Evolutionary conservation across 2,888 invertebrate species (phyloP).

Genomic region (Nymphalis c-album): DNA sequence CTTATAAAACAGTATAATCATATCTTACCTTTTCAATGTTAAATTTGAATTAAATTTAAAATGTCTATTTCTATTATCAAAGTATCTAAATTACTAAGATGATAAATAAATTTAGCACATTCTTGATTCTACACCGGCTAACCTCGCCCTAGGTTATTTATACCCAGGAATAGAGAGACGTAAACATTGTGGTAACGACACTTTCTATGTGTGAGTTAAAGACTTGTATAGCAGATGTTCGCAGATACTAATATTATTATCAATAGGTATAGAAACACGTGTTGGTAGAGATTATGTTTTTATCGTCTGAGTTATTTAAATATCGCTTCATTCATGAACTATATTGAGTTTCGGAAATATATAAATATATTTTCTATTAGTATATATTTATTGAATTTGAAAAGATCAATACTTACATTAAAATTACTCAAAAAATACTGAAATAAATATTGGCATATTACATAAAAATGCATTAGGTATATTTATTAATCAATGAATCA

Average conservation of each 20-base stretch:
- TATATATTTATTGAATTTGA: no score
- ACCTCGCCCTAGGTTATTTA: constrained; percentile 21
- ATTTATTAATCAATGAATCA: constrained; percentile 17
- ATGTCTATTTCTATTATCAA: no score
- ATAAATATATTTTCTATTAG: no score
- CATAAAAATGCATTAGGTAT: neutral
- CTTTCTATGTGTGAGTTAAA: constrained; percentile 24
- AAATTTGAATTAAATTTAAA: no score
- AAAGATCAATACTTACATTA: no score
- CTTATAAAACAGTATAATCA: no score
- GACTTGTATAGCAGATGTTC: constrained; percentile 13
- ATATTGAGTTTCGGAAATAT: no score
- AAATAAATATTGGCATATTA: neutral
- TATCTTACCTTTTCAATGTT: no score
- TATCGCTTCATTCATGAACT: no score
- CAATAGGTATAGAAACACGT: constrained; percentile 17
- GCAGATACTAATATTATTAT: constrained; percentile 12
- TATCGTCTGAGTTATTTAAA: neutral
- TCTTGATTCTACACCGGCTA: neutral
- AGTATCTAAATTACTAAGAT: no score
- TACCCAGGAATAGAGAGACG: constrained; percentile 13
- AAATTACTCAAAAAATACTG: no score
- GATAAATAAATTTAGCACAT: neutral
- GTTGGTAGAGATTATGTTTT: constrained; percentile 4
- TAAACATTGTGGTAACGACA: constrained; percentile 17